Evolutionary conservation across 2,113 vertebrate species (phyloP).

Genomic region (Gorsachius goisagi): DNA sequence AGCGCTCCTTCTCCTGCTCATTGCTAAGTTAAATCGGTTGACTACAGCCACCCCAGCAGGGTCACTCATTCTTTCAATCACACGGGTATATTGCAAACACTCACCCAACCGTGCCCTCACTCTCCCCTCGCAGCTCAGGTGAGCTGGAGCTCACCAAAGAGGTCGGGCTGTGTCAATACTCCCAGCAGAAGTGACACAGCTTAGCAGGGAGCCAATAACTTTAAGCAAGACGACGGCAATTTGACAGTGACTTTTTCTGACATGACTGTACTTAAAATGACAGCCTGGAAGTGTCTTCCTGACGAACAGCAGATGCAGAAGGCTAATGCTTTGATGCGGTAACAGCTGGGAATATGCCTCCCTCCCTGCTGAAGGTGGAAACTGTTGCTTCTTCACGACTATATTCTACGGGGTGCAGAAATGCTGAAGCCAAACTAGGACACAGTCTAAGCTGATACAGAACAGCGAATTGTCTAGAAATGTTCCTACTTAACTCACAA

Average conservation of each 20-base stretch:
- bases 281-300: constrained; percentile 22
- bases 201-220: background rate
- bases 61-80: background rate
- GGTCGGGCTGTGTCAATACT: background rate
- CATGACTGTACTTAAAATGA: constrained; percentile 6
- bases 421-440: background rate
- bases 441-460: background rate
- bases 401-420: background rate
- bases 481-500: background rate
- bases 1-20: background rate
- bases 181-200: background rate
- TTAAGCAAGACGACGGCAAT: background rate
- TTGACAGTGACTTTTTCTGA: constrained; percentile 48
- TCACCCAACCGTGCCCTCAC: background rate
- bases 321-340: constrained; percentile 13
- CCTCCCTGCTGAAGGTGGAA: constrained; percentile 1
- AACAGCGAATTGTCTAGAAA: background rate
- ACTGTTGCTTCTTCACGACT: constrained; percentile 34
- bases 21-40: rapidly evolving
- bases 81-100: background rate
- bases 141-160: background rate
- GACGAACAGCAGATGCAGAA: constrained; percentile 49
- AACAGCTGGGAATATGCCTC: constrained; percentile 36
- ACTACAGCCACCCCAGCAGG: background rate
- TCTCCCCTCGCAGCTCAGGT: background rate